Conservation (phyloP, 2,888 invertebrate genomes). For the Peribatodes rhomboidaria region DNA sequence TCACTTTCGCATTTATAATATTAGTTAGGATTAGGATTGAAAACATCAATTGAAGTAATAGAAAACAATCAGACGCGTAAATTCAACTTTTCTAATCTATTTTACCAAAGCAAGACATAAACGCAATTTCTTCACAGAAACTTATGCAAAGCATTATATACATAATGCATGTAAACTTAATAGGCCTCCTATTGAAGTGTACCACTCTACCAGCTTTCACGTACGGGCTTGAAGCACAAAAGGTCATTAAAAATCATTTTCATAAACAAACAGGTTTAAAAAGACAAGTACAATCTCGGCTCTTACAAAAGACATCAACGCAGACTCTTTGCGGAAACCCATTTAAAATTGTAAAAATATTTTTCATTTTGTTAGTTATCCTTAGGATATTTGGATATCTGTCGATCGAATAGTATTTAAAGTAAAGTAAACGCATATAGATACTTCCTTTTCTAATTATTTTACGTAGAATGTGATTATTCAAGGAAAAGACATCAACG, state of each 20-base stretch:
- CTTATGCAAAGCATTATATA: constrained; percentile 3
- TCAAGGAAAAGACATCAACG: constrained; percentile 31
- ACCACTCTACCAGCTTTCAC: background rate
- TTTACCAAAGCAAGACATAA: constrained; percentile 1
- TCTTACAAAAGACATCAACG: constrained; percentile 61
- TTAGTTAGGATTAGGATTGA: no score
- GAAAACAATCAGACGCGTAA: constrained; percentile 3
- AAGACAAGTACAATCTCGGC: background rate
- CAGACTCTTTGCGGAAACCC: constrained; percentile 27
- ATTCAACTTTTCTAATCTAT: background rate
- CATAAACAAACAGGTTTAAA: no score
- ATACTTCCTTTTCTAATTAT: background rate
- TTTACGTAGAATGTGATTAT: background rate
- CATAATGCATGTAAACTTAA: background rate
- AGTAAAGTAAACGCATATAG: background rate
- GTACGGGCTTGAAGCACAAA: background rate
- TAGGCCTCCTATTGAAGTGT: background rate
- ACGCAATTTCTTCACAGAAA: constrained; percentile 3
- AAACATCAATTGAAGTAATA: background rate
- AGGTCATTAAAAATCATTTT: no score
- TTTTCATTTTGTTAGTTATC: no score
- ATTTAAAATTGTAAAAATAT: no score
- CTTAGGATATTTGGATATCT: no score
- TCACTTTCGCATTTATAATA: no score
- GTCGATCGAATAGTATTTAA: background rate